Base-by-base conservation (phyloP, 1,140 invertebrate species). In the Drosophila burlai region DNA sequence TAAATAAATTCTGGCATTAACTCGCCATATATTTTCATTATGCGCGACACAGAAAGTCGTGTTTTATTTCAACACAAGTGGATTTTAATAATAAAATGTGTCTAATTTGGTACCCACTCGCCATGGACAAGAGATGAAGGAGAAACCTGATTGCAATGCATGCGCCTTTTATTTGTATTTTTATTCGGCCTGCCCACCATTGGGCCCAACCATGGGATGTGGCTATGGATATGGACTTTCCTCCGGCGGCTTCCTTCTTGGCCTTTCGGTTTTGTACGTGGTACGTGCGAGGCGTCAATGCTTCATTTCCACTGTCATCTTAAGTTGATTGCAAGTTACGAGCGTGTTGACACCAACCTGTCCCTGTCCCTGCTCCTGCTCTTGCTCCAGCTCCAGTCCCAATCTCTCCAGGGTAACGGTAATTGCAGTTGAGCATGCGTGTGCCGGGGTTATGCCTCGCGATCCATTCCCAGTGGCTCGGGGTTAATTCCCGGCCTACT, bases 241-340 rank as follows among this genome's bases (percentile, higher is more conserved):
- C 77, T 76, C 63, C 60, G 46, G 54, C 42, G 38, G 67, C 80
- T 75, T 77, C 64, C 75, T 81, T 74, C 64, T 65, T 59, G 42
- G n/a, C 73, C 36, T 66, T 57, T 72, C 74, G 34, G 47, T 45
- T 46, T 61, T 61, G 31, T 62, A 49, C 50, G 64, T 91, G 86
- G 85, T 90, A 91, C 91, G 91, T 92, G 91, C 91, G 91, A 81
- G 74, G 82, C 89, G 91, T 92, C 91, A 92, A 92, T 92, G 91
- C 91, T 92, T 92, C 91, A 92, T 92, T 92, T 92, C 74, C 91
- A 77, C 86, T 92, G 91, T 92, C 91, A 92, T 92, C 91, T 92
- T 92, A 92, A 91, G 82, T 91, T 92, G 91, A 92, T 92, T 92
- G 91, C 91, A 92, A 92, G 89, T 92, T 92, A 92, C 91, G 91